Evolutionary conservation across 53 echinoderm and acorn worm genomes (phyloP), one percentile per base, ranked within the genome.

Genomic region (Holothuria leucospilota): DNA sequence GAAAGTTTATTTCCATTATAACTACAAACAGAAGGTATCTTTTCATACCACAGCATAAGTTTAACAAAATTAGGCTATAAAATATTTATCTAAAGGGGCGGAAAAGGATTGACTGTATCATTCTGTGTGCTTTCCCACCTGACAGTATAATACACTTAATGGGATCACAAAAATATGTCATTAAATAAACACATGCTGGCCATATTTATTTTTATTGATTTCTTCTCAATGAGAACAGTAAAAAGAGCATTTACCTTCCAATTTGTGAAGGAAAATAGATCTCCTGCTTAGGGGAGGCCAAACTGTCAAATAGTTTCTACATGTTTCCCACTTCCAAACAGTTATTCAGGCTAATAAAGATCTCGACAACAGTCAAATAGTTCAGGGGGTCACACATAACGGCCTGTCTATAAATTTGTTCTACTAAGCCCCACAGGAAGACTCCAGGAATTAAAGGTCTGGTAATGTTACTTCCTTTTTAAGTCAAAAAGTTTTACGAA

Each of bases 251-350:
- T 75, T 75, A 75, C 75, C 75, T 75, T 75, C 75, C 56, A 42
- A 75, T 75, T 75, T 46, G 51, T 75, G 75, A 53, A 75, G 53
- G 51, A 51, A 49, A 75, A 75, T 75, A 16, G 75, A 75, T 75
- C 75, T 75, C 75, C 75, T 51, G 75, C 75, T 75, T 75, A 51
- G 75, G 75, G 75, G 75, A 75, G 75, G 75, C 75, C 75, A 75
- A 75, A n/a, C 75, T 75, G 75, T 75, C 75, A 75, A 49, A 75
- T 75, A 75, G 23, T 46, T 46, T 75, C 51, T 75, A 49, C 41
- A 75, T 75, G 51, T 20, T n/a, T 49, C 75, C 51, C 41, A 49
- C 52, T 39, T 51, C 28, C 26, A 39, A 51, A 51, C 39, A 75
- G 16, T 41, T 51, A 75, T 75, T 49, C 51, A 75, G 75, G 51